Conservation (phyloP, 2,888 invertebrate genomes). For the Metellina segmentata region DNA sequence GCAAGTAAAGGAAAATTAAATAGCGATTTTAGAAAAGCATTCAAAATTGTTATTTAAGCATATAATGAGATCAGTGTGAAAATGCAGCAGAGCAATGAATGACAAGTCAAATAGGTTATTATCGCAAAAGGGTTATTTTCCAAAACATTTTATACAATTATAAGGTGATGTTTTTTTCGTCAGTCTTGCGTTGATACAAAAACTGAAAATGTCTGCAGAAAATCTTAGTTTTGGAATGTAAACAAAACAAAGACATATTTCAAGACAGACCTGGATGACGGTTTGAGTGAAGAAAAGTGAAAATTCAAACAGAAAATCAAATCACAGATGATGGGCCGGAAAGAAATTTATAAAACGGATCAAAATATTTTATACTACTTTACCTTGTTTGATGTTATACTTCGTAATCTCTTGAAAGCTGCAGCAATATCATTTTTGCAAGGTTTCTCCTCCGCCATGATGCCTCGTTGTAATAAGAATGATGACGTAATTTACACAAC, state of each 20-base stretch:
- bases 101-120: background rate
- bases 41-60: background rate
- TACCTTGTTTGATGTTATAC: conserved; percentile 75
- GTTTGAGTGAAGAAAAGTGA: background rate
- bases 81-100: background rate
- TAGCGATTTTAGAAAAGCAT: background rate
- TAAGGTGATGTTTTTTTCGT: too few relatives aligned
- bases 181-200: background rate
- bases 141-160: too few relatives aligned
- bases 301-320: background rate
- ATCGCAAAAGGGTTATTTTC: too few relatives aligned
- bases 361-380: background rate
- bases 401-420: conserved; percentile 75
- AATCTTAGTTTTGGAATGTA: background rate
- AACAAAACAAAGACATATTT: background rate
- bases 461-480: conserved; percentile 64
- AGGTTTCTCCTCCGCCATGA: conserved; percentile 72
- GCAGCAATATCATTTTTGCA: conserved; percentile 75
- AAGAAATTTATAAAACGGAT: background rate
- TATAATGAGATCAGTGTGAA: background rate
- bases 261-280: background rate
- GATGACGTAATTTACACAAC: conserved; percentile 70
- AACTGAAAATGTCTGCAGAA: background rate
- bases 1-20: background rate
- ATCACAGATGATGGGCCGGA: background rate